Conservation (phyloP, 2,797 vertebrate genomes). For the Mycteria americana region DNA sequence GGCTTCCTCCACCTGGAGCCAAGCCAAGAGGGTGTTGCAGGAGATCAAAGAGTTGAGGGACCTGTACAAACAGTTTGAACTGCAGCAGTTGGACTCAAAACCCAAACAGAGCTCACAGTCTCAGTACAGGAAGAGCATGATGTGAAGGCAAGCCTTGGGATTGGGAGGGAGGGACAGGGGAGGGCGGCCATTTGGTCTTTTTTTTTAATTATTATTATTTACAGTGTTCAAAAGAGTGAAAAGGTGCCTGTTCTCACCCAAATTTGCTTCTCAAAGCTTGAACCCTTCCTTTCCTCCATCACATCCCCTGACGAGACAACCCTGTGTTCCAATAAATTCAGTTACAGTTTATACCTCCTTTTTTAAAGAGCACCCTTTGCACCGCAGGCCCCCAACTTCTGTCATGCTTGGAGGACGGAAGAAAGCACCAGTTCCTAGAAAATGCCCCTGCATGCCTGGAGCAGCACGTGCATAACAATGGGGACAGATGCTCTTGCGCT, state of each 20-base stretch:
- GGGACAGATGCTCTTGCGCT: neutral
- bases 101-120: slow-evolving; percentile 68
- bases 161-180: neutral
- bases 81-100: slow-evolving; percentile 71
- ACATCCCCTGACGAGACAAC: neutral
- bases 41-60: slow-evolving; percentile 87
- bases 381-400: neutral
- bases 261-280: neutral
- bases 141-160: slow-evolving; percentile 72
- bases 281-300: neutral
- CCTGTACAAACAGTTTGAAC: slow-evolving; percentile 84
- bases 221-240: slow-evolving; percentile 49
- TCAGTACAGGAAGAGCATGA: slow-evolving; percentile 82
- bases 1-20: slow-evolving; percentile 85
- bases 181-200: neutral
- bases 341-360: slow-evolving; percentile 4
- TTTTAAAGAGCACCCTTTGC: slow-evolving; percentile 14
- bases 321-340: neutral
- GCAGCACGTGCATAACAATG: neutral
- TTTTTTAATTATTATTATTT: slow-evolving; percentile 61
- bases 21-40: slow-evolving; percentile 87
- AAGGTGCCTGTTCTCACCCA: slow-evolving; percentile 52
- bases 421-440: neutral
- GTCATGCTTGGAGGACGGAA: neutral
- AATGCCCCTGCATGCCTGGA: neutral